phyloP scores from a whole-genome alignment of 2,888 invertebrate genomes.

The Agrilus cyanescens region DNA sequence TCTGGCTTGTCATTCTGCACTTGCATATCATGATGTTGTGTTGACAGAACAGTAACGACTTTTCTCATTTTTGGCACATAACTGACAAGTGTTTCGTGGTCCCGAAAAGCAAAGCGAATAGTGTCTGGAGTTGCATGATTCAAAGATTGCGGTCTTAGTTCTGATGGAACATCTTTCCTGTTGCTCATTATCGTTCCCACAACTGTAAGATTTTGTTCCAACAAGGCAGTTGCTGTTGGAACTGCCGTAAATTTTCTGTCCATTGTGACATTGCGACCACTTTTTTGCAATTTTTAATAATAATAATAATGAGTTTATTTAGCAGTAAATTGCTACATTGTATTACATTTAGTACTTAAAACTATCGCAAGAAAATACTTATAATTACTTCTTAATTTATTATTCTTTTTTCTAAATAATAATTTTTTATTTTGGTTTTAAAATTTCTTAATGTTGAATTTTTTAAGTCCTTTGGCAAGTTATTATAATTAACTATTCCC shows the following conservation, averaged over 20 bases:
- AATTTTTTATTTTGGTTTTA: too few relatives aligned
- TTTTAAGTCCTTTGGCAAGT: too few relatives aligned
- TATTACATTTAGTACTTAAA: too few relatives aligned
- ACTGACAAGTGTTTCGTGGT: constrained; percentile 1
- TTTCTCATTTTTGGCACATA: constrained; percentile 3
- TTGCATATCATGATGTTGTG: constrained; percentile 1
- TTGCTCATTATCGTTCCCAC: too few relatives aligned
- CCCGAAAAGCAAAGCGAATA: constrained; percentile 1
- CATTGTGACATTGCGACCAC: constrained; percentile 2
- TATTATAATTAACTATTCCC: too few relatives aligned
- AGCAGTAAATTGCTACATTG: too few relatives aligned
- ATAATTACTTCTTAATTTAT: too few relatives aligned
- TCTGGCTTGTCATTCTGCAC: constrained; percentile 2
- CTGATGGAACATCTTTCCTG: constrained; percentile 1
- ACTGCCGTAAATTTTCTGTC: constrained; percentile 2
- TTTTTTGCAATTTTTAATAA: neutral
- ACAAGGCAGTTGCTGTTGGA: neutral
- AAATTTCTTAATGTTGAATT: too few relatives aligned
- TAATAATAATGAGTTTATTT: too few relatives aligned
- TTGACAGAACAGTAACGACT: too few relatives aligned
- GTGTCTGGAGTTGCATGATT: neutral
- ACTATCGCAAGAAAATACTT: too few relatives aligned
- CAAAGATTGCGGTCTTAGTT: neutral
- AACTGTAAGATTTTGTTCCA: neutral
- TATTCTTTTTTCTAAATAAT: too few relatives aligned